Evolutionary conservation across 2,888 invertebrate genomes (phyloP).

Genomic region (Cantharis rustica): DNA sequence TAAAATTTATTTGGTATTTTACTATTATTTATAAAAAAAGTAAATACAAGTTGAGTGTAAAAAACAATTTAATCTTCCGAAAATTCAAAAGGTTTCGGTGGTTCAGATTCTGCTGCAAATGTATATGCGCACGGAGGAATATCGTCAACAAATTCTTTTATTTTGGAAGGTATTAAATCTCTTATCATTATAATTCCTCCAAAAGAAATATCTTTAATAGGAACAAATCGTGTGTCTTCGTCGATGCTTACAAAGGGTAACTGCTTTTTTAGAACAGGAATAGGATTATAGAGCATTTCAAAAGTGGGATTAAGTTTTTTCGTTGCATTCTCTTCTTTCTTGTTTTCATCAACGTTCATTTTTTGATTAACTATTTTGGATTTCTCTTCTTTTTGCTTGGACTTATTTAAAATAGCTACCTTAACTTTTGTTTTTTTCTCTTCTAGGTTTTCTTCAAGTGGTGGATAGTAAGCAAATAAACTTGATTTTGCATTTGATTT

Average conservation of each 20-base stretch:
- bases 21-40: too few relatives aligned
- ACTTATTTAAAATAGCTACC: conserved; percentile 43
- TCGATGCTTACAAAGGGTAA: conserved; percentile 75
- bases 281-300: conserved; percentile 93
- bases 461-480: conserved; percentile 94
- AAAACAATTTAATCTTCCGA: too few relatives aligned
- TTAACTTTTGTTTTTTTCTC: conserved; percentile 51
- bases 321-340: conserved; percentile 60
- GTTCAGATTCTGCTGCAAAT: too few relatives aligned
- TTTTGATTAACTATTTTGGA: conserved; percentile 25
- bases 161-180: conserved; percentile 80
- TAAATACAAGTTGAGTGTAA: too few relatives aligned
- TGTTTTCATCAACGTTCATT: conserved; percentile 53
- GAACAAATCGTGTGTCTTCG: conserved; percentile 79
- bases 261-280: conserved; percentile 91
- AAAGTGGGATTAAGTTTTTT: conserved; percentile 86
- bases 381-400: conserved; percentile 17
- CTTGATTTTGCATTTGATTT: conserved; percentile 94
- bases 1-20: too few relatives aligned
- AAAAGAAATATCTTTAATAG: conserved; percentile 89
- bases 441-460: conserved; percentile 78
- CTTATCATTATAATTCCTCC: conserved; percentile 97
- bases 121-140: too few relatives aligned
- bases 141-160: too few relatives aligned
- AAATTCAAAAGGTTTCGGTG: too few relatives aligned